Conservation (phyloP, 2,113 vertebrate species). For the Crotalus viridis region DNA sequence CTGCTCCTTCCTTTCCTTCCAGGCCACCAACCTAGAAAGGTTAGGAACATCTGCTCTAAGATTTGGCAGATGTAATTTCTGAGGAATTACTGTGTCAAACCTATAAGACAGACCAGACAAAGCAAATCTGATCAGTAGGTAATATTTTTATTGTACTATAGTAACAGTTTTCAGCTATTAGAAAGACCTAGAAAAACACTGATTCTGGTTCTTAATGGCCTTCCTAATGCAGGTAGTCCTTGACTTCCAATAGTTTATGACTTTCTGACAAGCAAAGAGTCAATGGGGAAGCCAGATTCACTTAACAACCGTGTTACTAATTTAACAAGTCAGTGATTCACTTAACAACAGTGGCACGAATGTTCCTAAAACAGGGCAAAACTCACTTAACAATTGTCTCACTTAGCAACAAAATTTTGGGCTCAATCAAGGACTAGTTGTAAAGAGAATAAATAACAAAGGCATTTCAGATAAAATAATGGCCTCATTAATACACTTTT, state of each 20-base stretch:
- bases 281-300: not conserved
- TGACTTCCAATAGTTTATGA: not conserved
- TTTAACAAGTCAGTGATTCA: not conserved
- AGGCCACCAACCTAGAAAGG: too few relatives aligned
- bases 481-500: constrained; percentile 28
- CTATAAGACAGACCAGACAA: not conserved
- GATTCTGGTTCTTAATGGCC: constrained; percentile 28
- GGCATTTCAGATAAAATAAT: constrained; percentile 45
- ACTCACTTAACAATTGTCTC: not conserved
- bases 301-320: not conserved
- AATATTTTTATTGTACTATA: not conserved
- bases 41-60: not conserved
- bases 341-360: not conserved
- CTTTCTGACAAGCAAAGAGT: not conserved
- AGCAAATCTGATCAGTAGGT: not conserved
- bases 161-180: not conserved
- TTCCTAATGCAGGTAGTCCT: constrained; percentile 14
- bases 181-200: constrained; percentile 6
- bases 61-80: not conserved
- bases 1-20: too few relatives aligned
- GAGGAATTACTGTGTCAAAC: not conserved
- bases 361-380: not conserved
- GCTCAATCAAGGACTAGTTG: not conserved
- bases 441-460: constrained; percentile 48
- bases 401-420: not conserved